These are phyloP conservation scores for Ascaphus truei DNA, from an alignment of 2,113 vertebrate species.

Conservation along the genomic window DNA sequence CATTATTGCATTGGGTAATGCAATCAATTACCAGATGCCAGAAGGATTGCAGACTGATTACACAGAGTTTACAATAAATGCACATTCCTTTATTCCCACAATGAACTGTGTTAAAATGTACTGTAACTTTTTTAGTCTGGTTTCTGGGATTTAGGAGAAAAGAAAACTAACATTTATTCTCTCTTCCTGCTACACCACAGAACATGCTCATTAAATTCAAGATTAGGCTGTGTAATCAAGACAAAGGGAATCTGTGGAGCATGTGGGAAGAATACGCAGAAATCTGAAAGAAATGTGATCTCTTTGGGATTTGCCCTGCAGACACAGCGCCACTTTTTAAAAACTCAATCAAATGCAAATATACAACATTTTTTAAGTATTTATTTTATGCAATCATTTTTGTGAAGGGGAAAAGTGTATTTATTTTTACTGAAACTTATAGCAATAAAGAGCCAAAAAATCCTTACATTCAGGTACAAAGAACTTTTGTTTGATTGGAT, in stretches of 20 bases:
- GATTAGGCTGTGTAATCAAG: neutral
- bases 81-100: too few species aligned
- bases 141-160: too few species aligned
- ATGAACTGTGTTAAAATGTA: too few species aligned
- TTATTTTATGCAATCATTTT: conserved; percentile 10
- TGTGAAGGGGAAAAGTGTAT: conserved; percentile 5
- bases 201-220: neutral
- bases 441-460: neutral
- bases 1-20: too few species aligned
- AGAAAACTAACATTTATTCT: too few species aligned
- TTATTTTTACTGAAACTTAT: conserved; percentile 16
- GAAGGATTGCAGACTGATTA: too few species aligned
- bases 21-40: too few species aligned
- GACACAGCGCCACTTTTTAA: neutral
- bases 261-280: neutral
- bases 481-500: conserved; percentile 16
- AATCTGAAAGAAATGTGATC: conserved; percentile 2
- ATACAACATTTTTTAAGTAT: conserved; percentile 3
- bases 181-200: too few species aligned
- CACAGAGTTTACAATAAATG: too few species aligned
- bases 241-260: neutral
- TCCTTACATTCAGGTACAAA: conserved; percentile 10
- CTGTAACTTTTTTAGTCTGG: too few species aligned
- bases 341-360: conserved; percentile 17
- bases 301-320: conserved; percentile 1